Conservation (phyloP, 2,888 invertebrate species). For the Diploptera punctata region DNA sequence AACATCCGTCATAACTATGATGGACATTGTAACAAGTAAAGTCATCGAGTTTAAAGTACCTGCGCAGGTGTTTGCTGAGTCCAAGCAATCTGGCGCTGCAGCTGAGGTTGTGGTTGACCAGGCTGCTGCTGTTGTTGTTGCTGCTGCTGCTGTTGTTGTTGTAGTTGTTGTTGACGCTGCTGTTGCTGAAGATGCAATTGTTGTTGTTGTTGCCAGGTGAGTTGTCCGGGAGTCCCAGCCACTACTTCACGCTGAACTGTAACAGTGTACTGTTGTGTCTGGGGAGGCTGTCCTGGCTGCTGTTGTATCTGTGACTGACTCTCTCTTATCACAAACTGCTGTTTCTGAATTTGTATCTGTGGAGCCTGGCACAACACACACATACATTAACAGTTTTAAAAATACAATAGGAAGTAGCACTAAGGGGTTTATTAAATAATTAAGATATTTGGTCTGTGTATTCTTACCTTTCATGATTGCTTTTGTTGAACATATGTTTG, state of each 20-base stretch:
- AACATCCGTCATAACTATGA: no score
- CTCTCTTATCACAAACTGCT: constrained; percentile 33
- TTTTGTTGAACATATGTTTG: no score
- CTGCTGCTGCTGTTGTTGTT: constrained; percentile 47
- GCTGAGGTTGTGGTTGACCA: constrained; percentile 46
- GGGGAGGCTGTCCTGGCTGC: constrained; percentile 61
- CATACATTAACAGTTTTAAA: not conserved
- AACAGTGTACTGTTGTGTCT: constrained; percentile 54
- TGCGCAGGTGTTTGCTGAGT: constrained; percentile 61
- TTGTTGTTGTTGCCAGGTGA: constrained; percentile 39
- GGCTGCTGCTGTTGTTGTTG: constrained; percentile 45
- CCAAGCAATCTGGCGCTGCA: constrained; percentile 56
- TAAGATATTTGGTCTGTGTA: no score
- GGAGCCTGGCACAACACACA: constrained; percentile 32
- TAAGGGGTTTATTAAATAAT: no score
- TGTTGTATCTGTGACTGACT: constrained; percentile 57
- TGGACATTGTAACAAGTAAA: no score
- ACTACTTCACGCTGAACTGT: constrained; percentile 35
- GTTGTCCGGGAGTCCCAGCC: constrained; percentile 42
- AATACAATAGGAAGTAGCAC: no score
- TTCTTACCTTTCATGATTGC: no score
- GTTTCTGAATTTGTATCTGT: constrained; percentile 40
- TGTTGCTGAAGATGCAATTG: constrained; percentile 55
- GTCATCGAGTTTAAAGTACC: no score
- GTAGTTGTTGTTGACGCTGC: constrained; percentile 45